phyloP scores from a whole-genome alignment of 2,113 vertebrate species.

The Gasterosteus nipponicus region DNA sequence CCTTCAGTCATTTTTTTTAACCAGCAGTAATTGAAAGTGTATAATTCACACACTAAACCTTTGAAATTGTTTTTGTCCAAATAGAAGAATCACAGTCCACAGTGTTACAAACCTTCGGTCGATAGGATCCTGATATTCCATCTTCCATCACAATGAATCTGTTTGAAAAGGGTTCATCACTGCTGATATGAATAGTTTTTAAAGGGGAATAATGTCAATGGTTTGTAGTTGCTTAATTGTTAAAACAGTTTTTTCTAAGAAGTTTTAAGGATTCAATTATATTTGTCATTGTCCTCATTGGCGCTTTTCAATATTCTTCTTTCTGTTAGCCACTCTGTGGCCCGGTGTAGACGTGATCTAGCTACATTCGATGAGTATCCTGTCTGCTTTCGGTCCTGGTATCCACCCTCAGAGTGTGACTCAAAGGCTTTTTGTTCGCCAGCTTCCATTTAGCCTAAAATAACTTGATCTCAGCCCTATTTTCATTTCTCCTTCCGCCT shows the following conservation, averaged over 20 bases:
- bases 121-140: background rate
- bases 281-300: background rate
- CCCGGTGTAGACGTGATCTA: slow-evolving; percentile 5
- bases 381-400: slow-evolving; percentile 51
- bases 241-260: background rate
- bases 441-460: slow-evolving; percentile 71
- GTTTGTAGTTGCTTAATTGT: background rate
- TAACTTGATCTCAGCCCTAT: slow-evolving; percentile 76
- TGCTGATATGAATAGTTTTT: background rate
- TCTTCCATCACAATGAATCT: background rate
- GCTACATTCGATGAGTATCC: slow-evolving; percentile 27
- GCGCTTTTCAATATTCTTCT: background rate
- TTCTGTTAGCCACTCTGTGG: background rate
- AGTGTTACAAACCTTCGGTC: background rate
- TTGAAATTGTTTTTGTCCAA: background rate
- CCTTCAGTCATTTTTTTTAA: background rate
- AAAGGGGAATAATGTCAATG: background rate
- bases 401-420: slow-evolving; percentile 68
- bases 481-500: slow-evolving; percentile 74
- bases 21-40: background rate
- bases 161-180: background rate
- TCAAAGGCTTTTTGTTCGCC: slow-evolving; percentile 73
- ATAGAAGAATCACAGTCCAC: background rate
- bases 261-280: background rate
- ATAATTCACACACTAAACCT: background rate